Base-by-base conservation (phyloP, 1,140 invertebrate genomes). In the Papilio aristodemus region DNA sequence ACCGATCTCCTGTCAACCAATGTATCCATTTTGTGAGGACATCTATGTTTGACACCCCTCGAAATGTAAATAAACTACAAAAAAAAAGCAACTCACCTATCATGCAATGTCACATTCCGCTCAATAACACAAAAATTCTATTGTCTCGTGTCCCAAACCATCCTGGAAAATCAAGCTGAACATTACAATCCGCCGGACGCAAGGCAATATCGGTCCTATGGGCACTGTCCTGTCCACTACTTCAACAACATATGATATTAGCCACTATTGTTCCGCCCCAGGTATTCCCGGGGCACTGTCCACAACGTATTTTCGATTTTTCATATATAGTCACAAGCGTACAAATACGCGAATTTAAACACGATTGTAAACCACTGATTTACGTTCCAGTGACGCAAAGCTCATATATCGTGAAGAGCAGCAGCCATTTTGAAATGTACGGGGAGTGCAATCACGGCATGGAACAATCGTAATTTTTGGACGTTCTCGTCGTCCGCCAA, bases 371-470 rank as follows among this genome's bases (percentile, higher is more conserved):
- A 83, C 75, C 84, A 89, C 85, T 80, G 84, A 87, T 89, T 89
- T 90, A 89, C 83, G 85, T 91, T 91, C 87, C 85, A 92, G 90
- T 92, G 91, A 92, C 91, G 91, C 91, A 92, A 92, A 91, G 89
- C 90, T 91, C 89, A 88, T 88, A 91, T 88, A 91, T 92, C 89
- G 88, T 87, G 85, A 91, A 90, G 88, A 90, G 84, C 89, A 90
- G 89, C 90, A 91, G 91, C 91, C 91, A 92, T 92, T 91, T 92
- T 92, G 91, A 92, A 92, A 92, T 91, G 89, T 89, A 91, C 87
- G 87, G 89, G 88, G 91, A 91, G 89, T 87, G 84, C 87, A 90
- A 88, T 91, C 89, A 91, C 89, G 90, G 91, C 91, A 91, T 91
- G 89, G 88, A 88, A 92, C 85, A 91, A 89, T 89, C 79, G 84